Evolutionary conservation across 64 coral and sea anemone genomes (phyloP).

Genomic region (Montipora sp.): DNA sequence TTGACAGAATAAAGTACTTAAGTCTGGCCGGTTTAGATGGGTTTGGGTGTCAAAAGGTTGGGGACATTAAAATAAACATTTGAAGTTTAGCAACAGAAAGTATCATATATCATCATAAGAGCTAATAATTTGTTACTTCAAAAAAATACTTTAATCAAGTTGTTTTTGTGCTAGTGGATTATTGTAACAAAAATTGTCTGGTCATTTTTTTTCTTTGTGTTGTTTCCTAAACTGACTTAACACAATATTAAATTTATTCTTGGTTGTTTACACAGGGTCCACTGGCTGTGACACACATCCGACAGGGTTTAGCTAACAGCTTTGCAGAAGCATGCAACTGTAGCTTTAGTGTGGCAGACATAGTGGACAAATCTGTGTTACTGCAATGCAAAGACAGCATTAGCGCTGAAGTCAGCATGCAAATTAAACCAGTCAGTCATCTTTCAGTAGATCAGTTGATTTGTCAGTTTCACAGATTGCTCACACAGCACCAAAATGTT

Average conservation of each 20-base stretch:
- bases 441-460: slow-evolving; percentile 68
- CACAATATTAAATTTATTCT: background rate
- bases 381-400: slow-evolving; percentile 84
- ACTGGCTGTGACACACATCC: background rate
- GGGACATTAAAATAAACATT: no score
- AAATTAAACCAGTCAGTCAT: slow-evolving; percentile 44
- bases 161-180: no score
- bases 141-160: no score
- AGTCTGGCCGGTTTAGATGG: no score
- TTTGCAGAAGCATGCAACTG: slow-evolving; percentile 77
- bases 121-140: no score
- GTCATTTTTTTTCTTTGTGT: no score
- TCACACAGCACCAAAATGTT: slow-evolving; percentile 73
- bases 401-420: slow-evolving; percentile 76
- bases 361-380: slow-evolving; percentile 31
- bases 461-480: slow-evolving; percentile 63
- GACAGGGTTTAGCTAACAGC: background rate
- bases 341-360: slow-evolving; percentile 48
- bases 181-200: no score
- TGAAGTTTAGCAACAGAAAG: no score
- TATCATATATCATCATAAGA: no score
- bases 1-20: no score
- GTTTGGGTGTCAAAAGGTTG: no score
- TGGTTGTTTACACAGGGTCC: background rate
- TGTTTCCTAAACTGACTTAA: background rate